phyloP scores from a whole-genome alignment of 2,888 invertebrate species.

The Eupithecia abbreviata region DNA sequence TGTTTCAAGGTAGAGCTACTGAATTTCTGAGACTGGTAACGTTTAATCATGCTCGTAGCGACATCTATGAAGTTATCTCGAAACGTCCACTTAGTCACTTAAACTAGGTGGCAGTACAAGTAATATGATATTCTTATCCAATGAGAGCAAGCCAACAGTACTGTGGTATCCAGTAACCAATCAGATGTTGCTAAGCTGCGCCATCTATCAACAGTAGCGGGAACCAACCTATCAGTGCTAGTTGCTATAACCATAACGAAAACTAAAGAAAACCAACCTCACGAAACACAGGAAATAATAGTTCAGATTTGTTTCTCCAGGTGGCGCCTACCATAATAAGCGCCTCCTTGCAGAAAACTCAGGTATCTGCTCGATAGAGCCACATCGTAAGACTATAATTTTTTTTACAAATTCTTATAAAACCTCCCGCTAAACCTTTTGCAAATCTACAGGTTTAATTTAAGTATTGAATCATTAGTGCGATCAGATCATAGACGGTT shows the following conservation, averaged over 20 bases:
- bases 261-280: background rate
- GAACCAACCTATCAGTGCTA: background rate
- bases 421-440: background rate
- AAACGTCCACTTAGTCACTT: background rate
- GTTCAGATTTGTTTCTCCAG: background rate
- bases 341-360: background rate
- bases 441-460: background rate
- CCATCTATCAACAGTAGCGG: conserved; percentile 9
- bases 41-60: conserved; percentile 2
- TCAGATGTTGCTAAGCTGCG: background rate
- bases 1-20: background rate
- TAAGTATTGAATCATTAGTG: background rate
- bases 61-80: conserved; percentile 13
- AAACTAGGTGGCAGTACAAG: conserved; percentile 6
- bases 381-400: too few species aligned
- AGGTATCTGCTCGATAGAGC: background rate
- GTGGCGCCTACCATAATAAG: background rate
- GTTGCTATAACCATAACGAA: background rate
- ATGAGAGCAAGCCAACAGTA: background rate
- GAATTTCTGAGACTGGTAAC: background rate
- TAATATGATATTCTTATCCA: background rate
- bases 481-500: background rate
- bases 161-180: background rate
- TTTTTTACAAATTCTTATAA: background rate
- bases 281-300: background rate